These are phyloP conservation scores for Lucinisca nassula DNA, from an alignment of 2,888 invertebrate species.

Conservation along the genomic window DNA sequence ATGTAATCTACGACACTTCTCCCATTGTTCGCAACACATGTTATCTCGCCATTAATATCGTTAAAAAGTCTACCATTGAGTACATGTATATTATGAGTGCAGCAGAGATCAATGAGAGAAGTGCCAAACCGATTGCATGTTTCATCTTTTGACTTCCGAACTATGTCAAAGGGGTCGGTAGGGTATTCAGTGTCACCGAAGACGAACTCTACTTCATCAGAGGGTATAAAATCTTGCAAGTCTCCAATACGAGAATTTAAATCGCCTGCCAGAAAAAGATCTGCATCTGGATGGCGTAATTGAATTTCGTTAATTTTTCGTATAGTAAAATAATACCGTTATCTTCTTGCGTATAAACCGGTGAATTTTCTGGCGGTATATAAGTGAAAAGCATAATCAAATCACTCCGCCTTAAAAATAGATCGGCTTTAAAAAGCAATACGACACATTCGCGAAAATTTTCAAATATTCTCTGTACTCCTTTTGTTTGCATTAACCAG, in stretches of 20 bases:
- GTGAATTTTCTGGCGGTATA: constrained; percentile 36
- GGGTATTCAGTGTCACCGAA: constrained; percentile 24
- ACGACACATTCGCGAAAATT: constrained; percentile 10
- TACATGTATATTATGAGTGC: constrained; percentile 21
- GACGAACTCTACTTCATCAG: constrained; percentile 31
- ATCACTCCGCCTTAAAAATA: neutral
- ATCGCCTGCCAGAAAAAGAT: constrained; percentile 42
- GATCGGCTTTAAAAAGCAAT: neutral
- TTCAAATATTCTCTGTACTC: neutral
- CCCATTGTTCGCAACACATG: constrained; percentile 35
- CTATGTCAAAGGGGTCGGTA: constrained; percentile 17
- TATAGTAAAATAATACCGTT: constrained; percentile 31
- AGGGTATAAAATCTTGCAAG: constrained; percentile 26
- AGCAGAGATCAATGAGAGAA: constrained; percentile 44
- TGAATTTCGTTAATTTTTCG: constrained; percentile 31
- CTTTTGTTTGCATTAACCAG: neutral
- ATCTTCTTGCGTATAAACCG: constrained; percentile 23
- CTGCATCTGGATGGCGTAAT: constrained; percentile 8
- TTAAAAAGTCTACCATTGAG: constrained; percentile 33
- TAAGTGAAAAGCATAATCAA: constrained; percentile 31
- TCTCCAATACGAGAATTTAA: constrained; percentile 43
- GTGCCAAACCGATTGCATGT: constrained; percentile 36
- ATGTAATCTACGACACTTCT: constrained; percentile 48
- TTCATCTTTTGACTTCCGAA: constrained; percentile 20
- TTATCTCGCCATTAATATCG: constrained; percentile 29